Percentiles rank a stretch among this genome's conserved stretches.
These are phyloP conservation scores for Pogona vitticeps DNA, from an alignment of 2,113 vertebrate species.

Conservation along the genomic window DNA sequence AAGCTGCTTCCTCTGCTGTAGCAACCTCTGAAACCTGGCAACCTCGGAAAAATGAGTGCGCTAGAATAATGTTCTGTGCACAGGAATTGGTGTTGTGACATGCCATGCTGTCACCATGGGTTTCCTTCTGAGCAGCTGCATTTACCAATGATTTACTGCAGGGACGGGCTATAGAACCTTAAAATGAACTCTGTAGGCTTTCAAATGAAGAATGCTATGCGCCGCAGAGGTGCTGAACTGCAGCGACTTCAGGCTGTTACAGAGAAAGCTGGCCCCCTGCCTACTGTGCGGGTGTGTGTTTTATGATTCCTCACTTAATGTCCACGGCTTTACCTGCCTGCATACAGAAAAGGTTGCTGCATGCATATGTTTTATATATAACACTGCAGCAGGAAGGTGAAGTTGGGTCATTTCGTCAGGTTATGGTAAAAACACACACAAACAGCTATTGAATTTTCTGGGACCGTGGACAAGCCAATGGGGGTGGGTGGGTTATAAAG, in stretches of 20 bases:
- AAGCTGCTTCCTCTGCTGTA: too few species aligned
- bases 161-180: not conserved
- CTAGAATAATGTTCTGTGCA: too few species aligned
- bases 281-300: not conserved
- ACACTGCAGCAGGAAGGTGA: slow-evolving; percentile 1
- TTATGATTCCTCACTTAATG: too few species aligned
- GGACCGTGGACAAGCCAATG: not conserved
- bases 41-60: too few species aligned
- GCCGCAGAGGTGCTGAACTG: not conserved
- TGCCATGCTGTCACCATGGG: too few species aligned
- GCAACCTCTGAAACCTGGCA: too few species aligned
- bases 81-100: too few species aligned
- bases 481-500: not conserved
- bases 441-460: not conserved
- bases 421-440: slow-evolving; percentile 24
- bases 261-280: not conserved
- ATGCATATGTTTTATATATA: slow-evolving; percentile 4
- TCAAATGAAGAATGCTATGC: not conserved
- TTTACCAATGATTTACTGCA: not conserved
- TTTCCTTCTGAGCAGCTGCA: too few species aligned
- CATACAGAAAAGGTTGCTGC: not conserved
- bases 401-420: not conserved
- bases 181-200: not conserved
- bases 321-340: not conserved
- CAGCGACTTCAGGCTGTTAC: not conserved